Evolutionary conservation across 2,797 vertebrate species (phyloP), one percentile per base, ranked within the genome.

Genomic region (Bradypus variegatus): DNA sequence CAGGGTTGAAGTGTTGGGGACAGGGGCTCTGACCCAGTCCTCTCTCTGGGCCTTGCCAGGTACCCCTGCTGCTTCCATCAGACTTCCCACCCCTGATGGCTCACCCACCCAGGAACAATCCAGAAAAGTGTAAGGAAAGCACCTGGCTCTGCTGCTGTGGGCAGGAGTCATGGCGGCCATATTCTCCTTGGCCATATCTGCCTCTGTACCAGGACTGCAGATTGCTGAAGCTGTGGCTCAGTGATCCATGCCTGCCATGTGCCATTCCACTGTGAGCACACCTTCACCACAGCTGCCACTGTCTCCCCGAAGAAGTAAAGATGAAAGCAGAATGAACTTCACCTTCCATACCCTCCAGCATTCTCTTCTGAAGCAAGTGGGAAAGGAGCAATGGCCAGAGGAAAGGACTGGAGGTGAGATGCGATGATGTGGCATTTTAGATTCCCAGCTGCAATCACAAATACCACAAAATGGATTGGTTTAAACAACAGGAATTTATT

Each of bases 221-320:
- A 27, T 62, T 13, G 21, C 6, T 5, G 6, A 27, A 5, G n/a
- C 11, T 8, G 18, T 5, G 29, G 33, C 55, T 70, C 14, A 45
- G 10, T 2, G 69, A 64, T 18, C 18, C 2, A 29, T 38, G 2
- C 21, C 5, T 2, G 53, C 25, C 29, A 58, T 1, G 14, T 11
- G 5, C 27, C 31, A 5, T 29, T 79, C 60, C 48, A 45, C 55
- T 70, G 3, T 12, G 36, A 31, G 33, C 67, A 77, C 29, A 33
- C 29, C 15, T 31, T 91, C 41, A 31, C n/a, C 19, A 36, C 5
- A 58, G 23, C 27, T 69, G 29, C 55, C n/a, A 8, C 79, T 64
- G 4, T 55, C 67, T 50, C 25, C 48, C 50, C 65, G 89, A 90
- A 29, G 41, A 77, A 79, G 70, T 64, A 55, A 45, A 75, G 72